phyloP scores from a whole-genome alignment of 1,140 invertebrate genomes.

The Latrodectus geometricus region DNA sequence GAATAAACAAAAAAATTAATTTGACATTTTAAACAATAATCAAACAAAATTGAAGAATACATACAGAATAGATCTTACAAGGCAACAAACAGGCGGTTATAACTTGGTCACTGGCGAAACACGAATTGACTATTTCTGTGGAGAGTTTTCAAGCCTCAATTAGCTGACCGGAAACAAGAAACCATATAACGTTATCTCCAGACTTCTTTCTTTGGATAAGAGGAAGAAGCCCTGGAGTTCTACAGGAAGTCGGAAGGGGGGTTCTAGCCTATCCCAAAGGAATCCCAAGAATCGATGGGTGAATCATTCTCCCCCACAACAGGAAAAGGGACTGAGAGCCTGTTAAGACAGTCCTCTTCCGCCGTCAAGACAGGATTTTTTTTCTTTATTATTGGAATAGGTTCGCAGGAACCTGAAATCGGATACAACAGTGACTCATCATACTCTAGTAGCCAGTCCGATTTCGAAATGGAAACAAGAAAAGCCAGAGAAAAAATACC shows the following conservation, averaged over 20 bases:
- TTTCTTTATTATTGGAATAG: not conserved
- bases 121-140: no score
- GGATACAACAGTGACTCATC: not conserved
- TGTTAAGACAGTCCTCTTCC: no score
- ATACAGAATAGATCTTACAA: no score
- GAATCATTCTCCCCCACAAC: not conserved
- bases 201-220: not conserved
- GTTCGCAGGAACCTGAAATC: not conserved
- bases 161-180: not conserved
- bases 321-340: not conserved
- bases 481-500: no score
- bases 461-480: not conserved
- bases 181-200: not conserved
- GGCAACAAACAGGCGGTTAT: no score
- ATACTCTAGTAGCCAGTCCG: not conserved
- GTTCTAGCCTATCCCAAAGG: not conserved
- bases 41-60: no score
- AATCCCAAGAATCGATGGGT: not conserved
- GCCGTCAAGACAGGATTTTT: no score
- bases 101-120: no score
- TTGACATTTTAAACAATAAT: no score
- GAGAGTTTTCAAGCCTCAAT: no score
- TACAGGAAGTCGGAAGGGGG: not conserved
- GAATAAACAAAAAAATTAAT: no score
- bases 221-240: not conserved